Evolutionary conservation across 2,888 invertebrate species (phyloP), one percentile per base, ranked within the genome.

Genomic region (Caenorhabditis sp.): DNA sequence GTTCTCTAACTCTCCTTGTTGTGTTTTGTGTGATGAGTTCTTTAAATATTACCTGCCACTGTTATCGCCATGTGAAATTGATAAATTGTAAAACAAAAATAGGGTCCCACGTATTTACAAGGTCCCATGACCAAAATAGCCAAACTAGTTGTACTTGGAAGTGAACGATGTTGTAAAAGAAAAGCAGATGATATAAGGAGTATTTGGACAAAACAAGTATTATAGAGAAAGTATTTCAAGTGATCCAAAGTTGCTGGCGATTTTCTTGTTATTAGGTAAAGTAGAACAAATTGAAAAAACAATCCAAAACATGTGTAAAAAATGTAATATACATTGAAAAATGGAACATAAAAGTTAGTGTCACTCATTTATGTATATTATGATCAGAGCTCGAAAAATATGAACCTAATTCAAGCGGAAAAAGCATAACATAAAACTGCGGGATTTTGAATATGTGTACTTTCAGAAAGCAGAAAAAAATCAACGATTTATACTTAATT

Each of bases 171-270:
- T 27, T 67, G 66, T 7, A 63, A 53, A 10, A 50, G 27, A 38
- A 67, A 63, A 7, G 67, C 63, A 53, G 59, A 52, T 10, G 63
- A 20, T 12, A 67, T 58, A 23, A 71, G 49, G 7, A 14, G 1
- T 56, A 56, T 10, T 26, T 56, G 27, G 7, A 17, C 17, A 27
- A 56, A 27, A 56, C 56, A 56, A n/a, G 72, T 72, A 56, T 72
- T 72, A 43, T 72, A 72, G 1, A 72, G 53, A 26, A 72, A 72
- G 20, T 53, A 60, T 54, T 72, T 72, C 23, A 72, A 58, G 43
- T 63, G 64, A 23, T 64, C 64, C 0, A 72, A 53, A 12, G 64
- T 64, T 31, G 72, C 61, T 5, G 72, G 72, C 5, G 72, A 72
- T 56, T 67, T 64, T 58, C 57, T 53, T 17, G 36, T n/a, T 26